Percentiles rank a stretch among this genome's conserved stretches.
Conservation (phyloP, 2,797 vertebrate genomes). For the Alosa sapidissima region DNA sequence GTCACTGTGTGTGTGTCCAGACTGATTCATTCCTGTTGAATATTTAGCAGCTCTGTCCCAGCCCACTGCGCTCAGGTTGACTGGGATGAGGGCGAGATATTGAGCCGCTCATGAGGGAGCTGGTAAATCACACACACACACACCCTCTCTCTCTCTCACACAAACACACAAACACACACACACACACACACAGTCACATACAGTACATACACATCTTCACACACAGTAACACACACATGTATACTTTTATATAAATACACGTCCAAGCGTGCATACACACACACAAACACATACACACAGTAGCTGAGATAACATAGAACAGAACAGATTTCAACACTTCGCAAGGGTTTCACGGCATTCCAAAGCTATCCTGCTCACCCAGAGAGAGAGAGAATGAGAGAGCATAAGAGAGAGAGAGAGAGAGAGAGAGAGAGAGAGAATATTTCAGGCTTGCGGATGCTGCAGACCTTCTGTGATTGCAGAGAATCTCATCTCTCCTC, state of each 20-base stretch:
- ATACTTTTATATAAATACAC: too few relatives aligned
- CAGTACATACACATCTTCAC: background rate
- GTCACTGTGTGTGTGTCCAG: background rate
- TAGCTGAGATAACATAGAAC: too few relatives aligned
- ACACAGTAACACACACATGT: background rate
- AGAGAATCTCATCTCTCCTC: background rate
- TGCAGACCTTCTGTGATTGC: too few relatives aligned
- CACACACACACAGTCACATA: background rate
- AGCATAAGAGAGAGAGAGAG: too few relatives aligned
- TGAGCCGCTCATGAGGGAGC: too few relatives aligned
- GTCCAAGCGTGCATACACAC: background rate
- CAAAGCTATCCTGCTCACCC: too few relatives aligned
- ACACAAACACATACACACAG: background rate
- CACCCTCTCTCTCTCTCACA: background rate
- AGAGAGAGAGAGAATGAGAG: too few relatives aligned
- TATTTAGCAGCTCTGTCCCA: background rate
- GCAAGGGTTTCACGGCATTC: too few relatives aligned
- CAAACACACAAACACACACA: too few relatives aligned
- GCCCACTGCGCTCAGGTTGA: background rate
- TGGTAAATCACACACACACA: background rate
- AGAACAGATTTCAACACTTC: background rate
- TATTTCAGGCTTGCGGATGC: too few relatives aligned
- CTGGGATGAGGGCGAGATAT: background rate
- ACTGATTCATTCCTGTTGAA: conserved; percentile 12
- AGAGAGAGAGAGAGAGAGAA: too few relatives aligned